Percentiles rank a stretch among this genome's conserved stretches.
Evolutionary conservation across 1,140 invertebrate species (phyloP).

Genomic region (Intoshia linei): DNA sequence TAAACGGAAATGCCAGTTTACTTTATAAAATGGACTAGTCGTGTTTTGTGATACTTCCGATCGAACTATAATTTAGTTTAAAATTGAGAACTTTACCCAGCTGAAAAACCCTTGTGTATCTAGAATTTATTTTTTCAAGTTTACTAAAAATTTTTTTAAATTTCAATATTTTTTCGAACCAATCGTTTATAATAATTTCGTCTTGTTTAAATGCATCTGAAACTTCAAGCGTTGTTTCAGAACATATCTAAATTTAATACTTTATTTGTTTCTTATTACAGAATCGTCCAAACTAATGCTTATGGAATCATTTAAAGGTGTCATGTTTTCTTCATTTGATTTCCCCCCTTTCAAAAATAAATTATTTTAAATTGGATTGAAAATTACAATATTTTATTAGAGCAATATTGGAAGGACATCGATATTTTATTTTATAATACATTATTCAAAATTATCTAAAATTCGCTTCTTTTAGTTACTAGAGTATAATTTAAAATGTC

Average conservation of each 20-base stretch:
- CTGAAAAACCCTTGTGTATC: neutral
- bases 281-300: constrained; percentile 51
- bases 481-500: too few species aligned
- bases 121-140: neutral
- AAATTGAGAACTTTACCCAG: neutral
- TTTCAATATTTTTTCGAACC: constrained; percentile 19
- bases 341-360: constrained; percentile 49
- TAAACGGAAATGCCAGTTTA: constrained; percentile 33
- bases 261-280: constrained; percentile 27
- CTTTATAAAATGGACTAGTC: neutral
- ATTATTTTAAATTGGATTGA: too few species aligned
- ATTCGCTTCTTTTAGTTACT: too few species aligned
- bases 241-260: constrained; percentile 1
- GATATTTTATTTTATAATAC: too few species aligned
- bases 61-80: constrained; percentile 3
- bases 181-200: constrained; percentile 56
- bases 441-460: too few species aligned
- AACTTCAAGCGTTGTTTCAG: constrained; percentile 40
- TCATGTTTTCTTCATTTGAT: constrained; percentile 51
- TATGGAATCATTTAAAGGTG: constrained; percentile 82
- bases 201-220: constrained; percentile 37
- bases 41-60: constrained; percentile 2
- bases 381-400: too few species aligned
- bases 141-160: neutral
- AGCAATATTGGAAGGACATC: too few species aligned